phyloP scores from a whole-genome alignment of 2,113 vertebrate species.

The Chamaea fasciata region DNA sequence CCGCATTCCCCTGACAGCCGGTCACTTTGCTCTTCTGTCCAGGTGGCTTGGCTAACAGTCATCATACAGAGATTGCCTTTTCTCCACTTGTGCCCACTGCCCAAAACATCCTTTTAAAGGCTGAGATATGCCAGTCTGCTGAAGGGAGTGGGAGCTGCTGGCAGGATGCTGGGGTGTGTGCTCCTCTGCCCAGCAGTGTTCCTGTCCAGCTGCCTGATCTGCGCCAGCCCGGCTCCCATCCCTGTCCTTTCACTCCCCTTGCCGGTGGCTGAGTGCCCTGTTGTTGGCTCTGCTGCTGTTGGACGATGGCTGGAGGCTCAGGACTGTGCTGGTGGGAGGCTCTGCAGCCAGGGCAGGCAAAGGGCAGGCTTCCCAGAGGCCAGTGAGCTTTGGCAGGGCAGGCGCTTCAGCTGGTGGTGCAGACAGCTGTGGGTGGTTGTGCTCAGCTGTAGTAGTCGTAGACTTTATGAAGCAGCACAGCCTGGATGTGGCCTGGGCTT shows the following conservation, averaged over 20 bases:
- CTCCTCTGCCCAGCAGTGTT: neutral
- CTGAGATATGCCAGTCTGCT: neutral
- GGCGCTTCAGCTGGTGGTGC: neutral
- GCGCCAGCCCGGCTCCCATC: fast-evolving
- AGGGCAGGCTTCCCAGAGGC: neutral
- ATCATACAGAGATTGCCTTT: neutral
- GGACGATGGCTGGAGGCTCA: neutral
- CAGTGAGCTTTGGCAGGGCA: neutral
- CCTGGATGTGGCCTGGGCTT: neutral
- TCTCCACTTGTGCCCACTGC: neutral
- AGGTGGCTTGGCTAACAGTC: neutral
- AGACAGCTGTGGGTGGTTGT: neutral
- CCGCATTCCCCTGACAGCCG: fast-evolving
- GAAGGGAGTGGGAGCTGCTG: neutral
- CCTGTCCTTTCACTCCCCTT: neutral
- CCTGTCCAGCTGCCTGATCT: fast-evolving
- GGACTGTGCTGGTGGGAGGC: neutral
- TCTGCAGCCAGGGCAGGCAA: neutral
- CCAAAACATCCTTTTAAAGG: neutral
- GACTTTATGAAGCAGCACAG: neutral
- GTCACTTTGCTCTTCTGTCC: neutral
- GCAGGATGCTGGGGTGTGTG: fast-evolving
- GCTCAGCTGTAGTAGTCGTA: neutral
- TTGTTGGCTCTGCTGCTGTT: neutral
- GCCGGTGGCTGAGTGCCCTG: fast-evolving